Conservation (phyloP, 2,888 invertebrate species). For the Globia sparganii region DNA sequence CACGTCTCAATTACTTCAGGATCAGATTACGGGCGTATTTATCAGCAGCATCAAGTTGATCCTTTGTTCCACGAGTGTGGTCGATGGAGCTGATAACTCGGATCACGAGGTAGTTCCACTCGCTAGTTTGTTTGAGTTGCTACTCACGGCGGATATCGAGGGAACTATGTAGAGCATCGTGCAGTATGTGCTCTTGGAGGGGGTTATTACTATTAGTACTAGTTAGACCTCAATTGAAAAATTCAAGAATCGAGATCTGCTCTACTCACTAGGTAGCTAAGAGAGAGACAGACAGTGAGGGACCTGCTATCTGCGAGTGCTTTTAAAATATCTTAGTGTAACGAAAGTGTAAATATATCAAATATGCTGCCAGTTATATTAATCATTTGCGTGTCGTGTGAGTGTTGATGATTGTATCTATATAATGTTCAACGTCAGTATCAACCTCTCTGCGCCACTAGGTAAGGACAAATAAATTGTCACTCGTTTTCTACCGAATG, state of each 20-base stretch:
- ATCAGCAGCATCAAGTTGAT: slow-evolving; percentile 33
- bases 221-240: too few relatives aligned
- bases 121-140: slow-evolving; percentile 50
- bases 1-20: slow-evolving; percentile 13
- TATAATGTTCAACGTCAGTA: background rate
- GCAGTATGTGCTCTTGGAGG: background rate
- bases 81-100: slow-evolving; percentile 49
- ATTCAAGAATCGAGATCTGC: background rate
- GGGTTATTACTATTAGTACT: too few relatives aligned
- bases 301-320: background rate
- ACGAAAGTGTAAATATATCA: background rate
- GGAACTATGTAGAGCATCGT: background rate
- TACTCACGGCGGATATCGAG: slow-evolving; percentile 37
- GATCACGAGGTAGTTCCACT: slow-evolving; percentile 25
- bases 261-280: background rate
- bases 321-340: background rate
- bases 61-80: slow-evolving; percentile 40
- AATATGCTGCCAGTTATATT: slow-evolving; percentile 1
- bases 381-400: slow-evolving; percentile 23
- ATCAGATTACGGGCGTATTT: slow-evolving; percentile 16
- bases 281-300: background rate
- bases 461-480: too few relatives aligned
- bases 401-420: slow-evolving; percentile 10
- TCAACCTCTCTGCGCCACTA: background rate
- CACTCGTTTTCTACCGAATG: background rate